Conservation (phyloP, 2,888 invertebrate species). For the Amblyjoppa proteus region DNA sequence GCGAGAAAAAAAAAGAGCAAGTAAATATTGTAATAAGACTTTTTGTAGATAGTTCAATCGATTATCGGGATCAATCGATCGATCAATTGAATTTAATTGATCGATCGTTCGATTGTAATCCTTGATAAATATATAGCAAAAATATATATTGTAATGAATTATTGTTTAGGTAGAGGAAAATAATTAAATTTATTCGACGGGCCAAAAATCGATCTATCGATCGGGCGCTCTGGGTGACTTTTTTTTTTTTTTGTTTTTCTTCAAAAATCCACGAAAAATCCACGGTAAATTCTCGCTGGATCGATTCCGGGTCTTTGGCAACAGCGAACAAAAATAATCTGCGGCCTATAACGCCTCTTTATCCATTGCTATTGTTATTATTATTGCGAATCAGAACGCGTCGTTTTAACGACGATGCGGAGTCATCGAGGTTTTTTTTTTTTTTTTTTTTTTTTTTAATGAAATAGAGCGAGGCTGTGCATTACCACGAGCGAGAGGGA, state of each 20-base stretch:
- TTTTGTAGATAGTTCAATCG: conserved; percentile 66
- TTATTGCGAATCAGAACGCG: conserved; percentile 41
- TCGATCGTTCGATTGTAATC: conserved; percentile 50
- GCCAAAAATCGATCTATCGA: conserved; percentile 60
- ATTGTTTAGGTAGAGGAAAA: conserved; percentile 66
- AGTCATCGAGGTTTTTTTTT: conserved; percentile 51
- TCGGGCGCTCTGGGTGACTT: conserved; percentile 27
- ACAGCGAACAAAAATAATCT: conserved; percentile 17
- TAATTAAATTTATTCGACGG: conserved; percentile 57
- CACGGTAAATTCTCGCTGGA: conserved; percentile 22
- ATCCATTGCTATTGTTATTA: conserved; percentile 49
- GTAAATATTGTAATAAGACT: conserved; percentile 65
- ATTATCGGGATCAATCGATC: conserved; percentile 53
- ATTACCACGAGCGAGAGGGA: conserved; percentile 49
- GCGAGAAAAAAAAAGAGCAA: conserved; percentile 65
- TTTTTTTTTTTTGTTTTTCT: conserved; percentile 5
- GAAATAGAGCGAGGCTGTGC: conserved; percentile 65
- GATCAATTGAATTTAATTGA: conserved; percentile 46
- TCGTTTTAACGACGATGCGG: conserved; percentile 43
- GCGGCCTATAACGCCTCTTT: conserved; percentile 10
- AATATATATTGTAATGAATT: conserved; percentile 58
- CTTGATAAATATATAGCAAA: conserved; percentile 58
- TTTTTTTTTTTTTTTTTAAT: conserved; percentile 13
- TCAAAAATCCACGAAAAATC: conserved; percentile 8
- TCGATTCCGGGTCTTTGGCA: neutral